A percentile compares a stretch with the other conserved stretches of the same genome.
Conservation (phyloP, 2,797 vertebrate genomes). For the Aphelocoma californica region DNA sequence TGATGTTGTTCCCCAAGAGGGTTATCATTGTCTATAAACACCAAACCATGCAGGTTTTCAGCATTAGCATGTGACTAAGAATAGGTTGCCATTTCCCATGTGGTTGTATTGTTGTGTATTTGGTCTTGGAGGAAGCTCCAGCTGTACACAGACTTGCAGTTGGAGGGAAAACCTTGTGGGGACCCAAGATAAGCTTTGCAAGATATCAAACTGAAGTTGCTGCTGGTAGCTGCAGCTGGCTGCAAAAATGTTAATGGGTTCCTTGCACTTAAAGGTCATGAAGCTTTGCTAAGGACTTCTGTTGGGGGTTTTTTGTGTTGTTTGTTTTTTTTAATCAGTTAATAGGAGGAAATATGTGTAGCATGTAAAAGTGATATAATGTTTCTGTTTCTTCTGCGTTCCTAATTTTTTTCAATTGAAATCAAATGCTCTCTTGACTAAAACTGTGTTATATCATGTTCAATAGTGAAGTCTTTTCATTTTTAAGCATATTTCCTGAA, state of each 20-base stretch:
- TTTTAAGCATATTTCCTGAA: not conserved
- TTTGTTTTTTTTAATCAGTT: not conserved
- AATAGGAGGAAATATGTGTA: not conserved
- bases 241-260: not conserved
- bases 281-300: not conserved
- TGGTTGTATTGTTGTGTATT: not conserved
- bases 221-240: not conserved
- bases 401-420: not conserved
- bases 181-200: not conserved
- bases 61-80: not conserved
- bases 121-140: not conserved
- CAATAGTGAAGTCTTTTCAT: accelerated
- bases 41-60: not conserved
- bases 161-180: not conserved
- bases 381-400: not conserved
- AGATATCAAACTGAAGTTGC: not conserved
- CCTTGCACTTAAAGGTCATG: not conserved
- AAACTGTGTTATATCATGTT: not conserved
- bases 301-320: not conserved
- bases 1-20: not conserved
- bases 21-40: not conserved
- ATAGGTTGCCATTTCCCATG: accelerated
- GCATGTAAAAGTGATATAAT: not conserved
- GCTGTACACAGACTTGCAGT: not conserved
- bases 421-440: not conserved